phyloP scores from a whole-genome alignment of 2,113 vertebrate species.

The Tyto alba region DNA sequence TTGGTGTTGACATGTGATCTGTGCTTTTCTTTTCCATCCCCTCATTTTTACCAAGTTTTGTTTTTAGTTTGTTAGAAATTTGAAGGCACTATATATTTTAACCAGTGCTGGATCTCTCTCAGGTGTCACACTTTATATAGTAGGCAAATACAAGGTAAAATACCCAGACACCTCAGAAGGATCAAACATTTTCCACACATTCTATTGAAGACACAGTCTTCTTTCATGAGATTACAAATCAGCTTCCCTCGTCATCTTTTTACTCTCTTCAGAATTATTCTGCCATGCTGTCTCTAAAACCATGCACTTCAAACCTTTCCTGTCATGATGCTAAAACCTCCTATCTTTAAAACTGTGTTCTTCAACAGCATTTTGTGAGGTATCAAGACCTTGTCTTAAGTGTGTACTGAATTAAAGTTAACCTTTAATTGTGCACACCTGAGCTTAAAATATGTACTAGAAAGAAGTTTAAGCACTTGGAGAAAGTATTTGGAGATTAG shows the following conservation, averaged over 20 bases:
- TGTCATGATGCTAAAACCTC: neutral
- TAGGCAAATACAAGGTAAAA: neutral
- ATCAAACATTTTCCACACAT: neutral
- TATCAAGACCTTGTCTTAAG: neutral
- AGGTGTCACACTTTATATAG: rapidly evolving
- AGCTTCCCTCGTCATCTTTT: neutral
- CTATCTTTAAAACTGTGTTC: neutral
- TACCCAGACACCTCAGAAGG: neutral
- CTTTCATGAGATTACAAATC: neutral
- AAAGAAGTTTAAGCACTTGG: neutral
- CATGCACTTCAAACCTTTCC: neutral
- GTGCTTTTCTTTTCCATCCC: neutral
- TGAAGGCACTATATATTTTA: neutral
- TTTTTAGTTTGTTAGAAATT: neutral
- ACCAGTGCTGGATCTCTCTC: neutral
- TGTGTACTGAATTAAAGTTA: neutral
- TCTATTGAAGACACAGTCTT: neutral
- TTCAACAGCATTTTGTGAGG: neutral
- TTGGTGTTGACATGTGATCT: neutral
- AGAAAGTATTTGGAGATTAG: neutral
- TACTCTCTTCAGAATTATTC: neutral
- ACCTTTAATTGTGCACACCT: neutral
- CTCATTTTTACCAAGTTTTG: neutral
- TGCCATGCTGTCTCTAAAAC: neutral
- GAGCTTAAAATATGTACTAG: neutral